Percentiles rank a stretch among this genome's conserved stretches.
Conservation (phyloP, 2,113 vertebrate species). For the Hystrix cristata region DNA sequence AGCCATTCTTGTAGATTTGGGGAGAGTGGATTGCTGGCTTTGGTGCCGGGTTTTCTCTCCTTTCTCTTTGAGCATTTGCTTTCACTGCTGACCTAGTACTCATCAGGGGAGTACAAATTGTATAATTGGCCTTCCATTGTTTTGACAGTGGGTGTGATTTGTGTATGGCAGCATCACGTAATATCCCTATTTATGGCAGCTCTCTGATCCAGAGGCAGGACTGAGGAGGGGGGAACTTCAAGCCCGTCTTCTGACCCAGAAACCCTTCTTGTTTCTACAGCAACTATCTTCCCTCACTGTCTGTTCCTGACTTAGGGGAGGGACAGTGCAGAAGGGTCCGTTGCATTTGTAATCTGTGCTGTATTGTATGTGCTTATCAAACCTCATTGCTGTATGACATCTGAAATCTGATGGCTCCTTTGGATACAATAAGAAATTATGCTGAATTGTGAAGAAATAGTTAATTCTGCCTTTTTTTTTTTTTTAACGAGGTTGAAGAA, state of each 20-base stretch:
- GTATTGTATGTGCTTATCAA: neutral
- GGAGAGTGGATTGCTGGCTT: neutral
- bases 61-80: conserved; percentile 66
- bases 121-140: conserved; percentile 83
- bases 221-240: neutral
- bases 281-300: neutral
- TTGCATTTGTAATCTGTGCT: neutral
- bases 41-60: neutral
- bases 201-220: conserved; percentile 51
- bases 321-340: neutral
- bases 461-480: neutral
- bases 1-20: neutral
- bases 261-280: conserved; percentile 54
- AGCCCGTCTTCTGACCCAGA: conserved; percentile 63
- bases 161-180: conserved; percentile 1
- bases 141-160: conserved; percentile 72
- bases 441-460: neutral
- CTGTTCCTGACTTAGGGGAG: neutral
- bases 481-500: neutral
- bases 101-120: conserved; percentile 79
- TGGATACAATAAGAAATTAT: neutral
- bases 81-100: conserved; percentile 84
- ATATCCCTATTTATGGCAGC: conserved; percentile 62
- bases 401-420: neutral
- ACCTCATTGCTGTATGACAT: neutral